Conservation (phyloP, 2,797 vertebrate genomes). For the Nannoperca obscura region DNA sequence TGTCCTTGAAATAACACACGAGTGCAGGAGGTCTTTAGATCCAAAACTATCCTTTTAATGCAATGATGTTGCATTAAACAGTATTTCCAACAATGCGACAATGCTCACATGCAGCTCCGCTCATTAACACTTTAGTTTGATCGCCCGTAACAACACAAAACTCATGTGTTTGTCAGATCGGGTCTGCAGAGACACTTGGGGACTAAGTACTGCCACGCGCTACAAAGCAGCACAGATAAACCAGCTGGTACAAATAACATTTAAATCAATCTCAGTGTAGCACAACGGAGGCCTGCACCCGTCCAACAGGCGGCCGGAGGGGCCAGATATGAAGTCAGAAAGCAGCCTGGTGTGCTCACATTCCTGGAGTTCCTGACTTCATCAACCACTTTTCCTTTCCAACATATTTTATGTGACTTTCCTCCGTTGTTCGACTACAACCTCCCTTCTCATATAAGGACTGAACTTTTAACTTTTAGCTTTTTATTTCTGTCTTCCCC, state of each 20-base stretch:
- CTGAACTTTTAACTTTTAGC: not conserved
- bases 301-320: slow-evolving; percentile 19
- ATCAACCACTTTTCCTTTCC: too few relatives aligned
- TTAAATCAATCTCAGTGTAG: slow-evolving; percentile 25
- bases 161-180: slow-evolving; percentile 16
- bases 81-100: slow-evolving; percentile 24
- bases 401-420: slow-evolving; percentile 48
- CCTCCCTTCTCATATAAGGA: slow-evolving; percentile 38
- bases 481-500: slow-evolving; percentile 22
- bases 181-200: slow-evolving; percentile 36
- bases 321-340: slow-evolving; percentile 29
- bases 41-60: not conserved
- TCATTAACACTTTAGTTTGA: slow-evolving; percentile 16
- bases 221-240: slow-evolving; percentile 49
- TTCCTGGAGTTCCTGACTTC: slow-evolving; percentile 43
- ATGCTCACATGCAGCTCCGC: not conserved
- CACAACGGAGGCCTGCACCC: not conserved
- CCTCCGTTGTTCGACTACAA: slow-evolving; percentile 30
- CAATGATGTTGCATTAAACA: slow-evolving; percentile 16
- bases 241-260: slow-evolving; percentile 47
- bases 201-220: slow-evolving; percentile 56
- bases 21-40: not conserved
- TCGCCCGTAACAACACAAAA: slow-evolving; percentile 46
- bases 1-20: not conserved
- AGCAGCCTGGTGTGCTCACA: slow-evolving; percentile 46